phyloP scores from a whole-genome alignment of 2,888 invertebrate species.

The Apoda limacodes region DNA sequence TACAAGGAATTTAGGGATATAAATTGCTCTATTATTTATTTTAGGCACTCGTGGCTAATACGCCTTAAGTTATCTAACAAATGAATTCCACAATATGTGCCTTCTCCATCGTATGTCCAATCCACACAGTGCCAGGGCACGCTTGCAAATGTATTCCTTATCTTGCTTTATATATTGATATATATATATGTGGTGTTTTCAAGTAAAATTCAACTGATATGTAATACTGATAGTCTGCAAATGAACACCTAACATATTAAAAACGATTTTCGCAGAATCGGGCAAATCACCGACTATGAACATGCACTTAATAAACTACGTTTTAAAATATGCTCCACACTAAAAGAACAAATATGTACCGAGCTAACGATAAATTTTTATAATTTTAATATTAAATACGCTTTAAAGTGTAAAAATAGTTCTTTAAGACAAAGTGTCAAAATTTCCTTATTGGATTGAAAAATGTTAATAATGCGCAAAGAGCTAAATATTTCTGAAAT shows the following conservation, averaged over 20 bases:
- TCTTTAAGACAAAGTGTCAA: conserved; percentile 26
- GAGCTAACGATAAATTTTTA: not conserved
- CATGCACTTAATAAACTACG: conserved; percentile 63
- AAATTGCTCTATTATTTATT: conserved; percentile 26
- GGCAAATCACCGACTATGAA: conserved; percentile 55
- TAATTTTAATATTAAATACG: conserved; percentile 42
- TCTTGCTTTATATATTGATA: no score
- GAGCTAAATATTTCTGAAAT: no score
- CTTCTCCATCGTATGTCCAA: conserved; percentile 27
- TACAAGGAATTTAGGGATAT: conserved; percentile 5
- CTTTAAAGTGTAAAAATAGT: conserved; percentile 62
- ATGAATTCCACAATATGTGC: conserved; percentile 8
- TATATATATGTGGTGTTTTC: no score
- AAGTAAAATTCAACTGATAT: conserved; percentile 35
- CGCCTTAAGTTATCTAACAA: conserved; percentile 21
- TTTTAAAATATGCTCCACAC: conserved; percentile 61
- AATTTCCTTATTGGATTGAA: not conserved
- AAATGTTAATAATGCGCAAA: conserved; percentile 46
- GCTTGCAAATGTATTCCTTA: no score
- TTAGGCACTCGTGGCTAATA: conserved; percentile 28
- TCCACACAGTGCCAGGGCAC: no score
- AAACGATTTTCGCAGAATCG: conserved; percentile 36
- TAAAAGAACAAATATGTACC: conserved; percentile 54
- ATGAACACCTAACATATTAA: conserved; percentile 35
- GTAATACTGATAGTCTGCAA: conserved; percentile 37